These are phyloP conservation scores for Rhinella marina DNA, from an alignment of 2,797 vertebrate genomes.

Conservation along the genomic window DNA sequence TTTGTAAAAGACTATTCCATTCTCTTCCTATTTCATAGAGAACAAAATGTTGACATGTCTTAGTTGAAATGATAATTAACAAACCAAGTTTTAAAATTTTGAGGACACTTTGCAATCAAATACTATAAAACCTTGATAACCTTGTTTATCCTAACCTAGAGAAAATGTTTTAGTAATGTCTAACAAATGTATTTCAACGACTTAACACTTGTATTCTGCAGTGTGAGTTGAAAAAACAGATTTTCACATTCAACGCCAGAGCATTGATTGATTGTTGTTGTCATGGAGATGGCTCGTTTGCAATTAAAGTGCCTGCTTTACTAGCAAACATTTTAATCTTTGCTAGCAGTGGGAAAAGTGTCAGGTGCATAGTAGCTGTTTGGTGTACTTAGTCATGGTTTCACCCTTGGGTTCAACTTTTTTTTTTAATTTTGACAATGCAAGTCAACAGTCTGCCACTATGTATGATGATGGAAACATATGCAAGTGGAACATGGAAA, in stretches of 20 bases:
- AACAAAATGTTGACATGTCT: not conserved
- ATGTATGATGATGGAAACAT: not conserved
- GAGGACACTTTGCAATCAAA: not conserved
- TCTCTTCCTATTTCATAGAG: not conserved
- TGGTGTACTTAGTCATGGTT: conserved; percentile 27
- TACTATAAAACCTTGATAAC: not conserved
- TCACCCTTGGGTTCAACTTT: conserved; percentile 16
- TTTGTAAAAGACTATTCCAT: not conserved
- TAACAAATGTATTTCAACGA: not conserved
- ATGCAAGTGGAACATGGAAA: not conserved
- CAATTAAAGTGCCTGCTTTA: conserved; percentile 36
- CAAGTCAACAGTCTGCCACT: conserved; percentile 1
- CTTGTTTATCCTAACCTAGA: not conserved
- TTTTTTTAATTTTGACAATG: conserved; percentile 32
- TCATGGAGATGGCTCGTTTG: conserved; percentile 38
- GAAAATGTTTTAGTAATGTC: not conserved
- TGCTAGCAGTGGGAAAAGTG: conserved; percentile 17
- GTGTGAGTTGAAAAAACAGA: conserved; percentile 6
- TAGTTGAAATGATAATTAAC: not conserved
- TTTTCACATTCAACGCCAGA: not conserved
- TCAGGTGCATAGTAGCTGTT: conserved; percentile 33
- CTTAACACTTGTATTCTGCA: not conserved
- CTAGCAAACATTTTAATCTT: conserved; percentile 53
- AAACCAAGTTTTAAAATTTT: not conserved
- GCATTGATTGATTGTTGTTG: conserved; percentile 52